These are phyloP conservation scores for Halocaridina rubra DNA, from an alignment of 2,888 invertebrate genomes.

Conservation along the genomic window DNA sequence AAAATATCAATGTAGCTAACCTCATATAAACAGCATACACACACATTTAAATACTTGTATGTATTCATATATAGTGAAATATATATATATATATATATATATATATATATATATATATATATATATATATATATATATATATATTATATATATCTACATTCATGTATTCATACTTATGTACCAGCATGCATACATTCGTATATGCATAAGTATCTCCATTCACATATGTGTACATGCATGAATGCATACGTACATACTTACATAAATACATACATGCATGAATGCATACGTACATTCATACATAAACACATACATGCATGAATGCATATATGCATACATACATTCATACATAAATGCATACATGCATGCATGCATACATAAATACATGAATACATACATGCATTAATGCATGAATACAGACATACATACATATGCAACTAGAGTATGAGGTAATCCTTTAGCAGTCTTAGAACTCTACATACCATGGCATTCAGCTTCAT, in stretches of 20 bases:
- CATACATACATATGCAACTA: too few species aligned
- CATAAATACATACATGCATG: neutral
- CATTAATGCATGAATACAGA: neutral
- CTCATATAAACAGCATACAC: neutral
- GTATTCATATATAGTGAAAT: neutral
- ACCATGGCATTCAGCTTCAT: neutral
- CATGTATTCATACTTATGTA: neutral
- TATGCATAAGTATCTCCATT: neutral
- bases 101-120: constrained; percentile 18
- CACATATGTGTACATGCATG: neutral
- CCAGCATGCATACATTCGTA: neutral
- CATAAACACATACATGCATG: neutral
- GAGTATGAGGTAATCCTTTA: neutral
- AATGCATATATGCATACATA: neutral
- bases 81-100: neutral
- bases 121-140: neutral
- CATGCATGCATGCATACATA: neutral
- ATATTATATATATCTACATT: neutral
- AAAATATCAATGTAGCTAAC: neutral
- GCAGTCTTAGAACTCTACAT: neutral
- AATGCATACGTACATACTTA: neutral
- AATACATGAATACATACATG: neutral
- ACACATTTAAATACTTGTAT: neutral
- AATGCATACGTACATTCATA: neutral
- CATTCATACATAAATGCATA: neutral